Base-by-base conservation (phyloP, 2,888 invertebrate genomes). In the Troides aeacus region DNA sequence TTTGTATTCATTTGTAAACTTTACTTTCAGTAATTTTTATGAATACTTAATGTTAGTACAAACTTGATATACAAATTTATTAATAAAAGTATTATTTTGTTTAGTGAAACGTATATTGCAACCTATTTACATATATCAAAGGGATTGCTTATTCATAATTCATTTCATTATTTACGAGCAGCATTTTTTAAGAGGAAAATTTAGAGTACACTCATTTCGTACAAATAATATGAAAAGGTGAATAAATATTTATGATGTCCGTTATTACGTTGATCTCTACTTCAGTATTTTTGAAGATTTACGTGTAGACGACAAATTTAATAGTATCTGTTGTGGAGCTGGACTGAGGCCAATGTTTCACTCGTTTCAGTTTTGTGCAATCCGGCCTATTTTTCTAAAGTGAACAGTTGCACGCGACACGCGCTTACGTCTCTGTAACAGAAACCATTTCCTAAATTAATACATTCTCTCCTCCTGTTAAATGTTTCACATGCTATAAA, bases 301-400 rank as follows among this genome's bases (percentile, higher is more conserved):
- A 17, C 53, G 57, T 21, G 50, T 39, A 56, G 12, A 69, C 18
- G 56, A 60, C 53, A 66, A 66, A 66, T 66, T 66, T 53, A 58
- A 62, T 62, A 62, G 68, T 59, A 60, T 72, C 66, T 69, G 65
- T 71, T 64, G 84, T 81, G 79, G 79, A 81, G 76, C 86, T 92
- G 92, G 92, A 88, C 76, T 78, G 71, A 78, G 77, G 92, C 92
- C 92, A 92, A 89, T 83, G 78, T 85, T 83, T 82, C 79, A 82
- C 83, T 84, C 83, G 85, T 88, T 85, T 86, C 81, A 83, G 85
- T 88, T 90, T 92, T 92, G 83, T 91, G 92, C 91, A 92, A 92
- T 90, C 39, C 92, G 92, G 81, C 90, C 92, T 87, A 92, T 92
- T 92, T 92, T 92, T 91, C 84, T 87, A 86, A 88, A 88, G 87